These are phyloP conservation scores for Myotis lucifugus DNA, from an alignment of 2,113 vertebrate genomes.

Conservation along the genomic window DNA sequence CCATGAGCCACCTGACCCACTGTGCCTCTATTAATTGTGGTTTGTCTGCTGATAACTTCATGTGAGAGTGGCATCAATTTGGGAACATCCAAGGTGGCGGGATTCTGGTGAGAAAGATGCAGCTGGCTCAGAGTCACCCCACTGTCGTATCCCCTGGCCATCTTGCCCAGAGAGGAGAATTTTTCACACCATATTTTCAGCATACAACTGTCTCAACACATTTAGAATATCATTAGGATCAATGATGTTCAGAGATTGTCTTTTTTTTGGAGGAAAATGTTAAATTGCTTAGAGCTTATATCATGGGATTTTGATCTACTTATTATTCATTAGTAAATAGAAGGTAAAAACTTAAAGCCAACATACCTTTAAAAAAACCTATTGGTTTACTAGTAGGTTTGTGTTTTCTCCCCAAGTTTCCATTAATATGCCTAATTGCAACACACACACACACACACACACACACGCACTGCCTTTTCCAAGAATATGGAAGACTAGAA, in stretches of 20 bases:
- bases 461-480: not conserved
- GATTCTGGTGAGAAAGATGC: not conserved
- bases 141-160: not conserved
- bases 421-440: not conserved
- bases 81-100: not conserved
- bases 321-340: not conserved
- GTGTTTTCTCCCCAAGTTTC: not conserved
- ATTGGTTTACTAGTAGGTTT: not conserved
- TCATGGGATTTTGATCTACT: not conserved
- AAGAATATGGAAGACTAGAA: not conserved
- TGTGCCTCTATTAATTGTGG: not conserved
- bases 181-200: constrained; percentile 7
- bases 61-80: not conserved
- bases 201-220: not conserved
- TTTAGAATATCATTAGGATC: not conserved
- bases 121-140: not conserved
- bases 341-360: constrained; percentile 20
- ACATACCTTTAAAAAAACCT: not conserved
- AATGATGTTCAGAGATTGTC: not conserved
- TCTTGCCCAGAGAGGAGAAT: not conserved
- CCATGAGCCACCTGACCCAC: not conserved
- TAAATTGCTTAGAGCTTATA: not conserved
- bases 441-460: not conserved
- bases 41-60: not conserved
- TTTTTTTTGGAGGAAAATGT: not conserved